phyloP scores from a whole-genome alignment of 2,888 invertebrate species.

The Ophion ventricosus region DNA sequence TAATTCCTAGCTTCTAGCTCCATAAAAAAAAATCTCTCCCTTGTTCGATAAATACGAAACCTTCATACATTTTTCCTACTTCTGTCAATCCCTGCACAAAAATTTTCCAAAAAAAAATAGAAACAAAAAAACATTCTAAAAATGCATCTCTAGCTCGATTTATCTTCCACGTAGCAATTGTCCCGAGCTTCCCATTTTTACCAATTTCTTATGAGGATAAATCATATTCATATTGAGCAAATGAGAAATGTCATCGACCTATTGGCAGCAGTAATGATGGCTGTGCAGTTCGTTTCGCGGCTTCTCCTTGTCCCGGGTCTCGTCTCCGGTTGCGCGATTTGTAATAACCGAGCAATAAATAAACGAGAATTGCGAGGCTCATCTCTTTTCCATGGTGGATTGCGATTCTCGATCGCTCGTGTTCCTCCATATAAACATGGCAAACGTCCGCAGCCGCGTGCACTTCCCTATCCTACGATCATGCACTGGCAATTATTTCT shows the following conservation, averaged over 20 bases:
- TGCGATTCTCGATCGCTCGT: constrained; percentile 34
- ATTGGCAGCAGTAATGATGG: not conserved
- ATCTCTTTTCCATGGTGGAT: constrained; percentile 29
- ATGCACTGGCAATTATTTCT: constrained; percentile 78
- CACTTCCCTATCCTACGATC: constrained; percentile 37
- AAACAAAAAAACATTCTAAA: not conserved
- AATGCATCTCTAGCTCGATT: not conserved
- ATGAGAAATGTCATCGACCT: constrained; percentile 49
- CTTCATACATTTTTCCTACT: not conserved
- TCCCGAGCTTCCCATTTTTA: not conserved
- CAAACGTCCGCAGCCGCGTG: constrained; percentile 2
- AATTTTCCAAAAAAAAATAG: not conserved
- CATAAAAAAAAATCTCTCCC: not conserved
- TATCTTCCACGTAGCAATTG: not conserved
- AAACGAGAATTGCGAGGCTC: constrained; percentile 54
- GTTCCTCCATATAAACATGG: constrained; percentile 27
- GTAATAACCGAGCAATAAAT: constrained; percentile 77
- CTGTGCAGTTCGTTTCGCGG: constrained; percentile 16
- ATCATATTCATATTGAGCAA: constrained; percentile 19
- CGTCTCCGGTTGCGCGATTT: constrained; percentile 70
- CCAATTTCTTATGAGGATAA: not conserved
- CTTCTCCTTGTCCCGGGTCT: not conserved
- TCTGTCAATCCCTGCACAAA: not conserved
- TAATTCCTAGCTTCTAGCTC: not conserved
- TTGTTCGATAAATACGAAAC: not conserved